Conservation (phyloP, 2,113 vertebrate genomes). For the Casuarius casuarius region DNA sequence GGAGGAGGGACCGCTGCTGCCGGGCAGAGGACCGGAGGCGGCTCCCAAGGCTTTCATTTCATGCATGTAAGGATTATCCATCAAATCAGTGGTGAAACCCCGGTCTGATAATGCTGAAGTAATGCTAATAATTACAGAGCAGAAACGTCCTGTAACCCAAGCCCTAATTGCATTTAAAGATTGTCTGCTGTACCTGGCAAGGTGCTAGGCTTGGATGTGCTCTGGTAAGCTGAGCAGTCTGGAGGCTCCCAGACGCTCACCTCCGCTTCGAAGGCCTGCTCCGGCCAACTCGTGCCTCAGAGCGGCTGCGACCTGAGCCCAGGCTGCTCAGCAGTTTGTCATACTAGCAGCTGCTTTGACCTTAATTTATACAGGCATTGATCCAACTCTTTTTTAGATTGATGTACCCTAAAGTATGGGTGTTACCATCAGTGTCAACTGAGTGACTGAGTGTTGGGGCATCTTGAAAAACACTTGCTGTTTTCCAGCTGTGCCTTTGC, state of each 20-base stretch:
- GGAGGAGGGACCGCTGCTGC: not conserved
- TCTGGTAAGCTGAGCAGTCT: not conserved
- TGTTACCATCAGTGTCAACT: not conserved
- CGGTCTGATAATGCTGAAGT: not conserved
- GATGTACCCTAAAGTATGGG: not conserved
- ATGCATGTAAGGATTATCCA: not conserved
- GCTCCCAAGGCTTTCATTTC: not conserved
- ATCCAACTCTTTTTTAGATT: not conserved
- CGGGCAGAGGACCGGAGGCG: not conserved
- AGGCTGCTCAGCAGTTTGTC: rapidly evolving
- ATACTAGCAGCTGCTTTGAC: not conserved
- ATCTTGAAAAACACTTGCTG: not conserved
- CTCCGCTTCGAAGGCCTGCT: rapidly evolving
- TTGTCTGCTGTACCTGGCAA: not conserved
- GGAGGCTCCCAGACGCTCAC: not conserved
- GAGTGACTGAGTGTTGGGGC: not conserved
- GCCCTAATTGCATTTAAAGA: not conserved
- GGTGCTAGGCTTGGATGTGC: not conserved
- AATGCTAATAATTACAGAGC: constrained; percentile 30
- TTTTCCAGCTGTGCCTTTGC: not conserved
- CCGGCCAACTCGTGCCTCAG: rapidly evolving
- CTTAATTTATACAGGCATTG: not conserved
- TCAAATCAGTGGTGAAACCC: not conserved
- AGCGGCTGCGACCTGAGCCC: not conserved
- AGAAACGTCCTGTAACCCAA: constrained; percentile 11